Conservation (phyloP, 2,113 vertebrate species). For the Thalassarche chlororhynchos region DNA sequence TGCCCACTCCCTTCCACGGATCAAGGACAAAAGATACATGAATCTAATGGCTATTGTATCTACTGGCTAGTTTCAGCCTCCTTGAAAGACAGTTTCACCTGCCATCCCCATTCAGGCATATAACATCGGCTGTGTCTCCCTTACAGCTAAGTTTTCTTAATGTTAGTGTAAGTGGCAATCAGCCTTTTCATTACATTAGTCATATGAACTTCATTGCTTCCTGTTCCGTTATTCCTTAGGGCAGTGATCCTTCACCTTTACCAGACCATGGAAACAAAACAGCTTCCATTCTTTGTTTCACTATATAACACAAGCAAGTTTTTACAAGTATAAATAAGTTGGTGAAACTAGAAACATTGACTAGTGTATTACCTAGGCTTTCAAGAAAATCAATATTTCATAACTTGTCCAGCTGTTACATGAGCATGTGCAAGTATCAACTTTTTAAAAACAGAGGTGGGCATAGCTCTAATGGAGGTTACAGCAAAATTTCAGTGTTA, state of each 20-base stretch:
- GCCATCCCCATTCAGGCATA: background rate
- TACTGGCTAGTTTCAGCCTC: background rate
- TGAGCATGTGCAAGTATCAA: background rate
- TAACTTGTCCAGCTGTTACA: background rate
- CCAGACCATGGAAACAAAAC: background rate
- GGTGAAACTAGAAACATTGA: background rate
- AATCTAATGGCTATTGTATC: background rate
- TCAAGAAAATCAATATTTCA: background rate
- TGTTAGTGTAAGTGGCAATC: background rate
- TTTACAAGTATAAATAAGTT: background rate
- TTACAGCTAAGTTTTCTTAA: background rate
- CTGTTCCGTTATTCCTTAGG: background rate
- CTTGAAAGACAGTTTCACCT: background rate
- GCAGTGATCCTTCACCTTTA: background rate
- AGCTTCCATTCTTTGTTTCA: background rate
- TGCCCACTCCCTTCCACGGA: background rate
- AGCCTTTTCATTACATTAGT: background rate
- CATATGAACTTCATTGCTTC: background rate
- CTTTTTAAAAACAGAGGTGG: background rate
- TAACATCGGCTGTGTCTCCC: rapidly evolving
- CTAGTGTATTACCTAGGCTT: background rate
- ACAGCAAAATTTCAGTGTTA: background rate
- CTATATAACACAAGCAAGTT: background rate
- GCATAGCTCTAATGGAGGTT: background rate
- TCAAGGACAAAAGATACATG: background rate